Evolutionary conservation across 2,113 vertebrate genomes (phyloP), one percentile per base, ranked within the genome.

Genomic region (Oceanites oceanicus): DNA sequence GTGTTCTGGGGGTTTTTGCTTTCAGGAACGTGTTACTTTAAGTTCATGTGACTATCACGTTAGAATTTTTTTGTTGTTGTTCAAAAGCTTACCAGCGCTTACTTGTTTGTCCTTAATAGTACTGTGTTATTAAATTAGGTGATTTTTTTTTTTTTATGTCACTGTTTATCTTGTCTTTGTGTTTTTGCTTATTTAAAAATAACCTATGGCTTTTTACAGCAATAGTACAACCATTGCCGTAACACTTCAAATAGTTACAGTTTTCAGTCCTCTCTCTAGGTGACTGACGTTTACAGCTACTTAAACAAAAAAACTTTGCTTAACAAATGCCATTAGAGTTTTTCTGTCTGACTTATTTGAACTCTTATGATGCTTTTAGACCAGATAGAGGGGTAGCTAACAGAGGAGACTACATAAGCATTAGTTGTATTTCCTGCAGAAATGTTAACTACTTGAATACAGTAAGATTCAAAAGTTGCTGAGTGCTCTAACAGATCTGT

Each of bases 1-100:
- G 89, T 75, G 38, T 80, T 92, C 85, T 92, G 94, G 79, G 85
- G 66, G n/a, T 87, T 97, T 97, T 98, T 97, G 87, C 67, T 96
- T 96, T 73, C 73, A 83, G 77, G 79, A 86, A 34, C 19, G 4
- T n/a, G 9, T 73, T 79, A 25, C 62, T 71, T 88, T 30, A 22
- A n/a, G 25, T 80, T 75, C 65, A n/a, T 13, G 52, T 77, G 78
- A 67, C 47, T 80, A 19, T 77, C 34, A 36, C 3, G 0, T 86
- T 61, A 86, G 71, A 14, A 8, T 55, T 73, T 25, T 65, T 45
- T 73, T 25, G 6, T 27, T 66, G 55, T 34, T 75, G 67, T 85
- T 70, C 40, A 74, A 75, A 79, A 74, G 50, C 34, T 94, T 95
- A 65, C 29, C 80, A 40, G 27, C 6, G 9, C 17, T 40, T 93